Percentiles rank a stretch among this genome's conserved stretches.
These are phyloP conservation scores for Melinaea menophilus DNA, from an alignment of 2,888 invertebrate species.

Conservation along the genomic window DNA sequence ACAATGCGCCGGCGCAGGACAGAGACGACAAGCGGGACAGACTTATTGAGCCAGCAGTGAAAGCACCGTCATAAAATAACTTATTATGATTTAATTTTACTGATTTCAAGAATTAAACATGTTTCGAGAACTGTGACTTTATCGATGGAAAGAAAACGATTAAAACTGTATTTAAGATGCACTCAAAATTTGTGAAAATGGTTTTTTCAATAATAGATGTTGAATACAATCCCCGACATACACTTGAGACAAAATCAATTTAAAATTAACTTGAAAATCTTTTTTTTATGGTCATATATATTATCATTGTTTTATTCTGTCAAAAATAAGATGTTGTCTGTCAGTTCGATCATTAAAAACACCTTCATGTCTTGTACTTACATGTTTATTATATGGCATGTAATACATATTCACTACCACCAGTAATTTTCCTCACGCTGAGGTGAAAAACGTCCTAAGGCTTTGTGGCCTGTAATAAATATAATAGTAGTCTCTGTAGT, in stretches of 20 bases:
- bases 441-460: constrained; percentile 64
- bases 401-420: constrained; percentile 67
- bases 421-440: constrained; percentile 58
- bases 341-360: constrained; percentile 35
- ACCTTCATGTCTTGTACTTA: constrained; percentile 55
- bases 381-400: constrained; percentile 68
- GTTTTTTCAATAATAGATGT: too few relatives aligned
- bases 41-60: constrained; percentile 23
- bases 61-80: constrained; percentile 4
- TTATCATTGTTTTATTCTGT: not conserved
- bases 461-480: constrained; percentile 30
- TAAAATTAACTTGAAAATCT: too few relatives aligned
- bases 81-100: not conserved
- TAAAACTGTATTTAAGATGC: too few relatives aligned
- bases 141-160: too few relatives aligned
- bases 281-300: too few relatives aligned
- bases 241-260: too few relatives aligned
- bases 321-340: constrained; percentile 3
- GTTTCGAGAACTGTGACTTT: too few relatives aligned
- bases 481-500: constrained; percentile 21
- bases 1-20: constrained; percentile 31
- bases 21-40: constrained; percentile 28
- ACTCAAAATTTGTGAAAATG: too few relatives aligned
- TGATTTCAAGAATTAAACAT: not conserved
- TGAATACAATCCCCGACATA: too few relatives aligned